Percentiles rank a stretch among this genome's conserved stretches.
These are phyloP conservation scores for Calcarius lapponicus DNA, from an alignment of 2,797 vertebrate species.

Conservation along the genomic window DNA sequence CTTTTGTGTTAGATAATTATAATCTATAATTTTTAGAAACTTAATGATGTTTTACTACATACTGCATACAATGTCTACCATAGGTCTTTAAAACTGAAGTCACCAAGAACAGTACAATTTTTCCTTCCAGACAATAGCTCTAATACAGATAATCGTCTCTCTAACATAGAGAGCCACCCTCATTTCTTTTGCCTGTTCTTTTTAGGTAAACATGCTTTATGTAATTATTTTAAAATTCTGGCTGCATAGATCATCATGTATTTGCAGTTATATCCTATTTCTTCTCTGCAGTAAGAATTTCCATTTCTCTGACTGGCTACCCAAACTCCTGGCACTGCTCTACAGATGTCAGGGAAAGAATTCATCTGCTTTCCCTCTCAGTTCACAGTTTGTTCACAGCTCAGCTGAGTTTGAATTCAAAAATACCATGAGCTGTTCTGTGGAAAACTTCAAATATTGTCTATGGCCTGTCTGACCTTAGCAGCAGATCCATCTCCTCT, in stretches of 20 bases:
- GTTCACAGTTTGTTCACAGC: constrained; percentile 15
- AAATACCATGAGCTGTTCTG: neutral
- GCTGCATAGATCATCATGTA: neutral
- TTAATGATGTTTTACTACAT: constrained; percentile 4
- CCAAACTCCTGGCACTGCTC: neutral
- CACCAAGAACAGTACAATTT: neutral
- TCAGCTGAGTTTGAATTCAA: constrained; percentile 10
- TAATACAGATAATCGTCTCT: neutral
- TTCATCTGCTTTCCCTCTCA: neutral
- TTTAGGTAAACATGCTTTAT: neutral
- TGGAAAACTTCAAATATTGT: constrained; percentile 30
- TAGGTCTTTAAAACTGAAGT: neutral
- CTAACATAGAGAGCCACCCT: neutral
- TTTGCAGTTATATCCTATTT: neutral
- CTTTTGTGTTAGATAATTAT: constrained; percentile 39
- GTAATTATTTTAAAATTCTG: neutral
- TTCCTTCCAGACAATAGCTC: neutral
- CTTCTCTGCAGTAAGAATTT: neutral
- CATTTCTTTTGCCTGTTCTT: neutral
- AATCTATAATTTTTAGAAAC: constrained; percentile 15
- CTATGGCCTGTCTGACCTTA: neutral
- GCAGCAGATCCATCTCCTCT: neutral
- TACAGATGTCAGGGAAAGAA: neutral
- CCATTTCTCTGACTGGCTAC: neutral
- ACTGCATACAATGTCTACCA: neutral